A percentile compares a stretch with the other conserved stretches of the same genome.
phyloP scores from a whole-genome alignment of 53 echinoderm and acorn worm genomes.

The Patiria pectinifera region DNA sequence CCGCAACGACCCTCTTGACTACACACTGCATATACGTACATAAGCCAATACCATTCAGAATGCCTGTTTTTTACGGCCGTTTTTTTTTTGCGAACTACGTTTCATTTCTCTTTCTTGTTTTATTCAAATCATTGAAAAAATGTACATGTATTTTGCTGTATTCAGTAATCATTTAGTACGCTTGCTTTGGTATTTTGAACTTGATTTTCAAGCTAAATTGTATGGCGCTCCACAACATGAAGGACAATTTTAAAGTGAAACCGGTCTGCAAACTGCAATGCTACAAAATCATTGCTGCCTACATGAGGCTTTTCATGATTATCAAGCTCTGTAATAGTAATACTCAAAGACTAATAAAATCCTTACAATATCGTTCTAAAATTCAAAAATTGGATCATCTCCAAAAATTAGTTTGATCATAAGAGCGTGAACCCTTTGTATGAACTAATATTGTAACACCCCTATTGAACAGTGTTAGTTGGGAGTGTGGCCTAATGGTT shows the following conservation, averaged over 20 bases:
- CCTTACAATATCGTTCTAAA: too few relatives aligned
- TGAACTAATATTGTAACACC: too few relatives aligned
- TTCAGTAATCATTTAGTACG: neutral
- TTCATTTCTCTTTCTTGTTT: neutral
- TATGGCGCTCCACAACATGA: neutral
- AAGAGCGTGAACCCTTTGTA: too few relatives aligned
- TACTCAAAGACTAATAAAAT: too few relatives aligned
- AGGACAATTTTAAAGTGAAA: neutral
- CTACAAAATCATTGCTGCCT: too few relatives aligned
- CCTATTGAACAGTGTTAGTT: too few relatives aligned
- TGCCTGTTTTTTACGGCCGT: neutral
- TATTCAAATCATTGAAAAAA: neutral
- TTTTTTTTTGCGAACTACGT: neutral
- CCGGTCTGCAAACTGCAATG: too few relatives aligned
- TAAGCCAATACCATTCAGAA: neutral
- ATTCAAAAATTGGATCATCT: too few relatives aligned
- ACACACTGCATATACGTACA: neutral
- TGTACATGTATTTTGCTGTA: neutral
- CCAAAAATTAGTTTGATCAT: too few relatives aligned
- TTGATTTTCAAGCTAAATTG: neutral
- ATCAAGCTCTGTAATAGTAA: too few relatives aligned
- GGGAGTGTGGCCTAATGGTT: too few relatives aligned
- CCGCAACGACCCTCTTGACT: slow-evolving; percentile 41
- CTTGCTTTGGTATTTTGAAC: neutral
- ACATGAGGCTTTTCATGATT: too few relatives aligned